Conservation (phyloP, 1,140 invertebrate genomes). For the Cyrtorhinus lividipennis region DNA sequence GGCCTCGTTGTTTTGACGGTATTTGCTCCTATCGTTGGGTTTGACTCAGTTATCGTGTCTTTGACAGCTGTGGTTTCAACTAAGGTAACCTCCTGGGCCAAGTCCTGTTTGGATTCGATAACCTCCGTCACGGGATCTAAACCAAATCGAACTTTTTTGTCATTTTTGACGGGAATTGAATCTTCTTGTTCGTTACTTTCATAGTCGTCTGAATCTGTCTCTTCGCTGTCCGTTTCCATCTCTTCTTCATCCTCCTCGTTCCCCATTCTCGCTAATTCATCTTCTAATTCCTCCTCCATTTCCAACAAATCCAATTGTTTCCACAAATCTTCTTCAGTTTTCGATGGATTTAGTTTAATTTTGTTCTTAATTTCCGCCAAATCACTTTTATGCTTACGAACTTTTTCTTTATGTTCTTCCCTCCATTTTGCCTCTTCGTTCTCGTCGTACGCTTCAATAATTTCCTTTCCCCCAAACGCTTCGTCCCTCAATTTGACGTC, state of each 20-base stretch:
- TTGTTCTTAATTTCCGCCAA: conserved; percentile 29
- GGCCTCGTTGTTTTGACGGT: background rate
- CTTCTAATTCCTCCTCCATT: conserved; percentile 37
- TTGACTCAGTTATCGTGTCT: background rate
- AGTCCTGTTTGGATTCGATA: background rate
- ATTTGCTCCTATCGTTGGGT: background rate
- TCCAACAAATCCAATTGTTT: conserved; percentile 37
- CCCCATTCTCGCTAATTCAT: conserved; percentile 27
- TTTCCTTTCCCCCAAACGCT: conserved; percentile 32
- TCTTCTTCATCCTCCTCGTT: conserved; percentile 11
- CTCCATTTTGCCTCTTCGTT: conserved; percentile 38
- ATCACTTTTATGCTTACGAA: conserved; percentile 34
- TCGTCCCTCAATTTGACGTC: conserved; percentile 30
- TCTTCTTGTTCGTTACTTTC: background rate
- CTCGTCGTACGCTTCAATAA: conserved; percentile 39
- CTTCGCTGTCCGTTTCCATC: background rate
- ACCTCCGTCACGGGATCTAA: background rate
- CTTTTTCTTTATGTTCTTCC: conserved; percentile 36
- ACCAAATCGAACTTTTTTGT: background rate
- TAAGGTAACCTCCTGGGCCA: background rate
- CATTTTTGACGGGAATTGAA: background rate
- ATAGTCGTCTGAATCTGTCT: conserved; percentile 10
- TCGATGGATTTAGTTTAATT: conserved; percentile 27
- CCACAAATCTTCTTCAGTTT: conserved; percentile 34
- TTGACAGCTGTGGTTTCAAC: background rate